Evolutionary conservation across 2,888 invertebrate genomes (phyloP).

Genomic region (Lissocephala sabroskyi): DNA sequence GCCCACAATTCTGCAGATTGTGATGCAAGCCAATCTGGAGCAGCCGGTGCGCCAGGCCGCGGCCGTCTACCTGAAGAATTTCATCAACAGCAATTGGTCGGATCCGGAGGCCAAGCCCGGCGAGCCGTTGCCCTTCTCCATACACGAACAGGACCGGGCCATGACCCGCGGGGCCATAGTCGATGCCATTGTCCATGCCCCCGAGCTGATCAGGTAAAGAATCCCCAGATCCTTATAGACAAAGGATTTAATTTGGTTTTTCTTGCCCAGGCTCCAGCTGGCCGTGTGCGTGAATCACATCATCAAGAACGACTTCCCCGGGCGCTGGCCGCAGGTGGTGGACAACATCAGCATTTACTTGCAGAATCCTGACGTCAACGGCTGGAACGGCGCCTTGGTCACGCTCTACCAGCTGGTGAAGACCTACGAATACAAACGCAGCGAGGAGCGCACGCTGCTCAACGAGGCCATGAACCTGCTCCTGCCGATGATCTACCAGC

Average conservation of each 20-base stretch:
- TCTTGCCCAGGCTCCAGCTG: slow-evolving; percentile 81
- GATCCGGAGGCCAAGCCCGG: slow-evolving; percentile 84
- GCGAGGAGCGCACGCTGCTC: slow-evolving; percentile 90
- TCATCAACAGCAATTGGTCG: slow-evolving; percentile 90
- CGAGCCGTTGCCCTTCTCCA: slow-evolving; percentile 84
- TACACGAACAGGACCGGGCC: slow-evolving; percentile 96
- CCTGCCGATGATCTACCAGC: slow-evolving; percentile 91
- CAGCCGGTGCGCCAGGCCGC: slow-evolving; percentile 96
- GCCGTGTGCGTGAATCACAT: slow-evolving; percentile 94
- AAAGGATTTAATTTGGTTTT: background rate
- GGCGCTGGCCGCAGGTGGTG: slow-evolving; percentile 94
- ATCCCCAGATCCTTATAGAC: background rate
- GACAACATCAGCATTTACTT: slow-evolving; percentile 96
- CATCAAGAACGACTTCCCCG: slow-evolving; percentile 96
- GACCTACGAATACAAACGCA: slow-evolving; percentile 91
- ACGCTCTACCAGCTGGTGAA: slow-evolving; percentile 96
- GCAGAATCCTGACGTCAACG: slow-evolving; percentile 88
- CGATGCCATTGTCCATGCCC: slow-evolving; percentile 95
- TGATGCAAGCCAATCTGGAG: slow-evolving; percentile 91
- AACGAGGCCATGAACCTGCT: slow-evolving; percentile 96
- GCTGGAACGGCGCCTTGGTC: slow-evolving; percentile 93
- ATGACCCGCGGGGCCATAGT: slow-evolving; percentile 94
- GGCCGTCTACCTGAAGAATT: slow-evolving; percentile 96
- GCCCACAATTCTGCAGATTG: slow-evolving; percentile 92
- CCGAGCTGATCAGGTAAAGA: slow-evolving; percentile 84